phyloP scores from a whole-genome alignment of 2,888 invertebrate species.

The Himalopsyche japonica region DNA sequence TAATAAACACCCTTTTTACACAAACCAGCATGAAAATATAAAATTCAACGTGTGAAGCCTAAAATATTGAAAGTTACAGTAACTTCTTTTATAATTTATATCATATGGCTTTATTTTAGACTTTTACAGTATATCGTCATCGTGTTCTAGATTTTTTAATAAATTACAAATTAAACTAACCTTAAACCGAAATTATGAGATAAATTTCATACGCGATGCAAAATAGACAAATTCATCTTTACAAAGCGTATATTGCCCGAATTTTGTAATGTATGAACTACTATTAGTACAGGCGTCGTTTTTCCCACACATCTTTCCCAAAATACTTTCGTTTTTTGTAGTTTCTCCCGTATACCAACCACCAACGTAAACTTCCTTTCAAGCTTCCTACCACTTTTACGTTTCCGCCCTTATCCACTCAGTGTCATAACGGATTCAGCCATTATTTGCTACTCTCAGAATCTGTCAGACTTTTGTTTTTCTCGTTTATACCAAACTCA shows the following conservation, averaged over 20 bases:
- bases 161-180: too few species aligned
- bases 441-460: conserved; percentile 35
- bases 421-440: conserved; percentile 36
- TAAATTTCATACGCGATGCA: too few species aligned
- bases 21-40: too few species aligned
- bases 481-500: neutral
- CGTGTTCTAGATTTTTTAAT: too few species aligned
- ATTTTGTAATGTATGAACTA: neutral
- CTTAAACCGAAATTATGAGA: too few species aligned
- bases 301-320: neutral
- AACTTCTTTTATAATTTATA: too few species aligned
- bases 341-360: neutral
- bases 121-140: too few species aligned
- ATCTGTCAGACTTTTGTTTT: conserved; percentile 22
- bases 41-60: too few species aligned
- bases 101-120: too few species aligned
- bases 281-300: neutral
- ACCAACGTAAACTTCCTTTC: conserved; percentile 6
- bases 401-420: conserved; percentile 28
- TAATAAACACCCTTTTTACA: too few species aligned
- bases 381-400: conserved; percentile 9
- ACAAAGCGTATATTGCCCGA: neutral
- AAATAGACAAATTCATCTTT: too few species aligned
- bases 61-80: too few species aligned
- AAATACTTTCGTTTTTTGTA: neutral